Evolutionary conservation across 2,888 invertebrate genomes (phyloP).

Genomic region (Euplagia quadripunctaria): DNA sequence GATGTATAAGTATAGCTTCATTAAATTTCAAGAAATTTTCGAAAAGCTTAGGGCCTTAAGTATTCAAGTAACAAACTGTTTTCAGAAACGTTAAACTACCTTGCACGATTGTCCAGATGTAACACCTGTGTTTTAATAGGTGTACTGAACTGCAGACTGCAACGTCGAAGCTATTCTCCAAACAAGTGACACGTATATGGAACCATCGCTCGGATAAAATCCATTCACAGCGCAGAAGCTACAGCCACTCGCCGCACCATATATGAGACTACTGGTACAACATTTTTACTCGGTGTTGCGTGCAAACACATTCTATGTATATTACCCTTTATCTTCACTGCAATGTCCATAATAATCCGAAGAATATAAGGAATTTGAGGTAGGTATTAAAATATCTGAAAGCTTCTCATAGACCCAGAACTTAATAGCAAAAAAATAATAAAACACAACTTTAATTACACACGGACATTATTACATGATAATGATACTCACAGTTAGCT

Average conservation of each 20-base stretch:
- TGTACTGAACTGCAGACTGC: neutral
- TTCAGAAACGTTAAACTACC: neutral
- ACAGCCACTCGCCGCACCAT: conserved; percentile 43
- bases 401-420: conserved; percentile 33
- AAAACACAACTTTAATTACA: too few species aligned
- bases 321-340: conserved; percentile 57
- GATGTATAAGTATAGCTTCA: neutral
- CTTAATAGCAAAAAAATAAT: conserved; percentile 32
- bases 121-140: conserved; percentile 70
- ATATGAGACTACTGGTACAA: conserved; percentile 41
- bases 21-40: neutral
- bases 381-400: conserved; percentile 39
- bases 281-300: conserved; percentile 31
- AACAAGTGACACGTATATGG: neutral
- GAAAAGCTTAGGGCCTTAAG: neutral
- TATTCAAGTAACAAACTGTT: too few species aligned
- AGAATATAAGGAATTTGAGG: conserved; percentile 54
- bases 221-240: conserved; percentile 65
- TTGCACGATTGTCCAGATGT: conserved; percentile 66
- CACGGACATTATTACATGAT: neutral
- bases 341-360: conserved; percentile 57
- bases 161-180: neutral
- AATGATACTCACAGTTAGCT: conserved; percentile 10
- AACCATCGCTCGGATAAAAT: conserved; percentile 34
- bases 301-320: conserved; percentile 56